phyloP scores from a whole-genome alignment of 1,140 invertebrate genomes.

The Ceratosolen solmsi region DNA sequence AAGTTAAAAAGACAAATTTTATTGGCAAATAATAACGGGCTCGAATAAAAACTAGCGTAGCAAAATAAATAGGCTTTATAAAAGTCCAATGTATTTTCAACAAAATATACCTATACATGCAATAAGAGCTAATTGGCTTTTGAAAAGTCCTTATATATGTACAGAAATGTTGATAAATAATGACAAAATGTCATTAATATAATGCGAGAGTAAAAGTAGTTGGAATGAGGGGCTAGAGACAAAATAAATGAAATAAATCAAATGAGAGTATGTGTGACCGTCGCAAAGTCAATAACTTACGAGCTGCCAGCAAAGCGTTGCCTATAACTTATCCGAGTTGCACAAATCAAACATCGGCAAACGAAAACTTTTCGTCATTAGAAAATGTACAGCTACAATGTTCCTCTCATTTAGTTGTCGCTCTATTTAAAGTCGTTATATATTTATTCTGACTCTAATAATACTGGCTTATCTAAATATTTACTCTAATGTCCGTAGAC shows the following conservation, averaged over 20 bases:
- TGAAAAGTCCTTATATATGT: conserved; percentile 1
- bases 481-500: neutral
- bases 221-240: neutral
- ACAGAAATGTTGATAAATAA: conserved; percentile 40
- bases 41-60: neutral
- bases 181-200: conserved; percentile 35
- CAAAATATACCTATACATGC: too few species aligned
- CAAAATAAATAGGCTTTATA: neutral
- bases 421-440: neutral
- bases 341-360: conserved; percentile 6
- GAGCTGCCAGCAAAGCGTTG: conserved; percentile 34
- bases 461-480: neutral
- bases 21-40: neutral
- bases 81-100: neutral
- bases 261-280: neutral
- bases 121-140: conserved; percentile 4
- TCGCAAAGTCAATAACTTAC: neutral
- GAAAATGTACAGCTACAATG: neutral
- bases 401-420: neutral
- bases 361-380: neutral
- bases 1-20: neutral
- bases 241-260: conserved; percentile 36
- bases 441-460: neutral
- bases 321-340: neutral
- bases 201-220: conserved; percentile 32